Conservation (phyloP, 2,797 vertebrate species). For the Sebastolobus altivelis region DNA sequence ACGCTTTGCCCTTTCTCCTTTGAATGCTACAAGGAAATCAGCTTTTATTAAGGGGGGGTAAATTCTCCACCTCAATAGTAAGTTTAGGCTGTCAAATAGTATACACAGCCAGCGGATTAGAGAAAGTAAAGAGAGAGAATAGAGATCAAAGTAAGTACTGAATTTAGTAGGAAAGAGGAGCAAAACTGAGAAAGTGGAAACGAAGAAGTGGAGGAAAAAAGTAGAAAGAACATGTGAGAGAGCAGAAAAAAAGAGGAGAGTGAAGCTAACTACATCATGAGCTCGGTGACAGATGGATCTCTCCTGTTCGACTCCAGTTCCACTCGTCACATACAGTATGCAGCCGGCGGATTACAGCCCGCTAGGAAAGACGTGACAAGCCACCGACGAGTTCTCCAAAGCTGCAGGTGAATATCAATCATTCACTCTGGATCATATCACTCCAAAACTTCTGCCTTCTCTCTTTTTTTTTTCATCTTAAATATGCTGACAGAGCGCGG, state of each 20-base stretch:
- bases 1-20: slow-evolving; percentile 58
- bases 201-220: not conserved
- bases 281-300: slow-evolving; percentile 36
- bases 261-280: slow-evolving; percentile 11
- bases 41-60: slow-evolving; percentile 43
- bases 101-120: slow-evolving; percentile 38
- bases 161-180: not conserved
- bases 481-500: slow-evolving; percentile 49
- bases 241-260: not conserved
- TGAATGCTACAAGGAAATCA: slow-evolving; percentile 48
- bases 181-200: slow-evolving; percentile 2
- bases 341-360: slow-evolving; percentile 42
- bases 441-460: slow-evolving; percentile 16
- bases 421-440: slow-evolving; percentile 41
- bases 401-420: slow-evolving; percentile 56
- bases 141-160: slow-evolving; percentile 39
- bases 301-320: slow-evolving; percentile 10
- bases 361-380: slow-evolving; percentile 30
- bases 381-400: slow-evolving; percentile 22
- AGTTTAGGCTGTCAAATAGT: slow-evolving; percentile 46
- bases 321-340: slow-evolving; percentile 30
- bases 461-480: not conserved
- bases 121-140: slow-evolving; percentile 9
- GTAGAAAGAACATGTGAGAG: not conserved
- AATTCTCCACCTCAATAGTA: slow-evolving; percentile 46